Conservation (phyloP, 2,113 vertebrate species). For the Anhinga rufa region DNA sequence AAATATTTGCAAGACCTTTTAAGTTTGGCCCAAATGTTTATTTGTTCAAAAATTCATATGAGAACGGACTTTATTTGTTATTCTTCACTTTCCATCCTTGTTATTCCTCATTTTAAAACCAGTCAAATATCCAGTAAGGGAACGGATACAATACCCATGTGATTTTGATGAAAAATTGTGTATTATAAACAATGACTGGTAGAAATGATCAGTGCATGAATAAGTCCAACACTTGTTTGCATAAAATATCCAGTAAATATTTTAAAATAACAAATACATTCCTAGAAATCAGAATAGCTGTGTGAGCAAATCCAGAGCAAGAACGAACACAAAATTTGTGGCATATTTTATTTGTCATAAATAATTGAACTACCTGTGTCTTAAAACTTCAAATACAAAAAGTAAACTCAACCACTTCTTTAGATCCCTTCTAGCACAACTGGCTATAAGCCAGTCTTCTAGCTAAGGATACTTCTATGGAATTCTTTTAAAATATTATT, state of each 20-base stretch:
- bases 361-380: not conserved
- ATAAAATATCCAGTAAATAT: not conserved
- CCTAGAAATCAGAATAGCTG: not conserved
- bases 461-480: not conserved
- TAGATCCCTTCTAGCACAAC: not conserved
- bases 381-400: not conserved
- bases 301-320: not conserved
- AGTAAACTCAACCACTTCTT: not conserved
- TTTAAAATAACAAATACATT: slow-evolving; percentile 22
- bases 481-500: not conserved
- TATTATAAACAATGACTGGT: not conserved
- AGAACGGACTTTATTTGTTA: not conserved
- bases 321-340: not conserved
- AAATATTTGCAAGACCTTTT: slow-evolving; percentile 55
- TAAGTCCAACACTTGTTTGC: not conserved
- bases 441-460: not conserved
- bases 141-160: not conserved
- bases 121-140: not conserved
- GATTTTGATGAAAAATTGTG: not conserved
- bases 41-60: slow-evolving; percentile 16
- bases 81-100: not conserved
- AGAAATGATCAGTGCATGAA: not conserved
- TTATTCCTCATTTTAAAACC: not conserved
- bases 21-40: slow-evolving; percentile 29
- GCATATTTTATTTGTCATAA: not conserved